These are phyloP conservation scores for Lithophane semibrunnea DNA, from an alignment of 2,888 invertebrate genomes.

Conservation along the genomic window DNA sequence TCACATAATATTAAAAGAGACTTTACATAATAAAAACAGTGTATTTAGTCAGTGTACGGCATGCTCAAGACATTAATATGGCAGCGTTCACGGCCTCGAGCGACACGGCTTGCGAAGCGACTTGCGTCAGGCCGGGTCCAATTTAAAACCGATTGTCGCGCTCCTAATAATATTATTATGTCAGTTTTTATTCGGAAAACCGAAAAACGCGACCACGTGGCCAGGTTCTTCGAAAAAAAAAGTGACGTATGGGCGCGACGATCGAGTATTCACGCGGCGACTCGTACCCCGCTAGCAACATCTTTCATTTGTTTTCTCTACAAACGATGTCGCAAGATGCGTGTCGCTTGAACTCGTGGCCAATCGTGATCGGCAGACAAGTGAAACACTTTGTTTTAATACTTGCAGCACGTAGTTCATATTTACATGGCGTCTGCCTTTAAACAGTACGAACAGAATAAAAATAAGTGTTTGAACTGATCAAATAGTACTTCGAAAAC, in stretches of 20 bases:
- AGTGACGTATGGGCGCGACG: no score
- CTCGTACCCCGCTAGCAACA: no score
- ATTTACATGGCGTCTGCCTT: background rate
- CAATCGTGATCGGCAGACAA: background rate
- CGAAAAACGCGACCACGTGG: no score
- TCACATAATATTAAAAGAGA: background rate
- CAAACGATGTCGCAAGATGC: background rate
- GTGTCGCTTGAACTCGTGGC: background rate
- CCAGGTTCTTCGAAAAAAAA: no score
- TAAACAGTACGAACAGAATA: slow-evolving; percentile 7
- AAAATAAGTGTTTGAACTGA: background rate
- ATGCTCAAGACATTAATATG: background rate
- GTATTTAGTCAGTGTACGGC: background rate
- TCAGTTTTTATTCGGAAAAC: no score
- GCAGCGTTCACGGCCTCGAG: background rate
- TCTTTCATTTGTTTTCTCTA: background rate
- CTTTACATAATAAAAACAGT: background rate
- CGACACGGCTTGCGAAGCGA: background rate
- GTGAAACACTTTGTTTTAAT: background rate
- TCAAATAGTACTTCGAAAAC: background rate
- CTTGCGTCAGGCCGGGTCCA: background rate
- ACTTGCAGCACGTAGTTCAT: slow-evolving; percentile 2
- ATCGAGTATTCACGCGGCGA: no score
- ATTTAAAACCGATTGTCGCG: no score
- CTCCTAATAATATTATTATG: no score